Evolutionary conservation across 2,113 vertebrate species (phyloP).

Genomic region (Catagonus wagneri): DNA sequence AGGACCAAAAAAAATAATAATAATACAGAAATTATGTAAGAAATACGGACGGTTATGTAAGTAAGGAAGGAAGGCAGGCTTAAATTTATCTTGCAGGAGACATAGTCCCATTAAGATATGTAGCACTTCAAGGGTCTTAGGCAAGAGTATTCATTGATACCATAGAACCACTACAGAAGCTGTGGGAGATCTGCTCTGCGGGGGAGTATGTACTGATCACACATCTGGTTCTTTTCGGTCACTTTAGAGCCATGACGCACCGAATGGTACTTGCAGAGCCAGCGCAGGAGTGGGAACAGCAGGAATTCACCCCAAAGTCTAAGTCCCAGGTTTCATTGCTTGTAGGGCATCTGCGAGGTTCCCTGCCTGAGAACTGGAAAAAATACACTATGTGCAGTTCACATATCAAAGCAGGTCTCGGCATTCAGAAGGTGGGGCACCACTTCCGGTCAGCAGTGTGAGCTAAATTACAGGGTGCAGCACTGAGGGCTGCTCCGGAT

Average conservation of each 20-base stretch:
- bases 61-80: background rate
- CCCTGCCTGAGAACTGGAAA: background rate
- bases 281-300: background rate
- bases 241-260: background rate
- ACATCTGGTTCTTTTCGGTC: background rate
- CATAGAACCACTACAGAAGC: background rate
- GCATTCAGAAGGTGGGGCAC: background rate
- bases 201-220: background rate
- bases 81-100: background rate
- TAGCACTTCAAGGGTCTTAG: background rate
- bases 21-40: background rate
- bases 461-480: background rate
- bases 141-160: background rate
- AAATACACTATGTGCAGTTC: background rate
- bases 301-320: background rate
- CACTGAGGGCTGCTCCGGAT: background rate
- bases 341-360: background rate
- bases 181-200: background rate
- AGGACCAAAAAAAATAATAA: no score
- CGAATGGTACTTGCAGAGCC: background rate
- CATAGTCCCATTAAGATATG: background rate
- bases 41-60: background rate
- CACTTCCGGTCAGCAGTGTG: background rate
- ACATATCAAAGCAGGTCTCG: background rate
- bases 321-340: background rate